Evolutionary conservation across 2,113 vertebrate species (phyloP), one percentile per base, ranked within the genome.

Genomic region (Odontesthes bonariensis): DNA sequence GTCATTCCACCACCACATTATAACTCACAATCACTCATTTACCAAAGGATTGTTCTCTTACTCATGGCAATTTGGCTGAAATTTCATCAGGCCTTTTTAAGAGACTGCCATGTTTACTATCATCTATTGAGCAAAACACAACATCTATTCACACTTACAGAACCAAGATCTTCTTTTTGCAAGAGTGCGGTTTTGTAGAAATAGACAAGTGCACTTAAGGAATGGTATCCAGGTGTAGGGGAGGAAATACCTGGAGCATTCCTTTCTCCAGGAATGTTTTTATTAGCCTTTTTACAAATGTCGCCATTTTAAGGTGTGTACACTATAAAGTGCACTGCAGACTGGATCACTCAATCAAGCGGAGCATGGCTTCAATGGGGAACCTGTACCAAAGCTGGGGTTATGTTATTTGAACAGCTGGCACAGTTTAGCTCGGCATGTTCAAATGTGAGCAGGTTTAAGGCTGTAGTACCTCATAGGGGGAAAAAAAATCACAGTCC

Each of bases 321-420:
- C 88, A 83, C 79, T 93, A 92, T 75, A 93, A 95, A 94, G 92
- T 79, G 84, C 78, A 91, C 63, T 90, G 91, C 91, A 92, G 91
- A 75, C 91, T 86, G 81, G 90, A 94, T 93, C 93, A 83, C 88
- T 84, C 51, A 86, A 92, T 90, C 92, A 93, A 90, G 86, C 90
- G 64, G 86, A 92, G 93, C 88, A 83, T 74, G 12, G 81, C 80
- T 92, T 90, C 88, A 90, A 94, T 95, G 94, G 89, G 85, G 93
- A 90, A 93, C 83, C 95, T 95, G 94, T 95, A 95, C 95, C 23
- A 89, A 90, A 84, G 89, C 76, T 54, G 61, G 52, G 69, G 11
- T 82, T 64, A 35, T 85, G 85, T 87, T 92, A 91, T 96, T 96
- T 94, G 72, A 89, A 94, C 96, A 96, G 97, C 96, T 96, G 96